These are phyloP conservation scores for Azorinus chamasolen DNA, from an alignment of 2,888 invertebrate genomes.

Conservation along the genomic window DNA sequence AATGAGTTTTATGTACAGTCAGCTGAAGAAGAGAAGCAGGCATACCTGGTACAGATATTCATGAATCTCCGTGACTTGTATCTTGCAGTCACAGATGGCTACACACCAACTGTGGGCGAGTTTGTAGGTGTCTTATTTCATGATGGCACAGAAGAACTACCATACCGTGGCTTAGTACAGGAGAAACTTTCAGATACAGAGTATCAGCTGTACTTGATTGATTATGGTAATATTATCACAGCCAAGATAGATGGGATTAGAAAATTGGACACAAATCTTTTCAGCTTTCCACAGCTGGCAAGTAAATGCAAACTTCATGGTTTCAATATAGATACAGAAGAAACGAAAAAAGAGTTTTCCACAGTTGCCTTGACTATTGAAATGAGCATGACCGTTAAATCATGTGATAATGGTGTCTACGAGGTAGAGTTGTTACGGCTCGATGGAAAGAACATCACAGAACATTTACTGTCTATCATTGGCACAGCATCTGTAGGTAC, in stretches of 20 bases:
- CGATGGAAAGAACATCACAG: constrained; percentile 52
- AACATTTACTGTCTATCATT: background rate
- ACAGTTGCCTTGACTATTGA: constrained; percentile 19
- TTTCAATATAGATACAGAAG: constrained; percentile 19
- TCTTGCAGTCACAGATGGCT: constrained; percentile 7
- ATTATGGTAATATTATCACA: constrained; percentile 81
- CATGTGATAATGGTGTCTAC: constrained; percentile 44
- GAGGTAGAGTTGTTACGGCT: constrained; percentile 48
- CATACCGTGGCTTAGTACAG: constrained; percentile 78
- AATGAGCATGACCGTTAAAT: constrained; percentile 34
- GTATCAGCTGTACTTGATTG: constrained; percentile 79
- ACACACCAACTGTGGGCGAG: constrained; percentile 60
- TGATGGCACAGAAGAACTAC: constrained; percentile 65
- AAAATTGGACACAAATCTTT: constrained; percentile 49
- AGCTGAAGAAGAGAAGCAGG: constrained; percentile 41
- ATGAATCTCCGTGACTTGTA: constrained; percentile 29
- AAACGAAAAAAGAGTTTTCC: constrained; percentile 28
- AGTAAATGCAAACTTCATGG: constrained; percentile 62
- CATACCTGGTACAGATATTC: constrained; percentile 34
- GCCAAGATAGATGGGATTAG: constrained; percentile 56
- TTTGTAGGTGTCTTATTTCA: constrained; percentile 60
- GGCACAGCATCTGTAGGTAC: constrained; percentile 17
- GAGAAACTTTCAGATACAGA: constrained; percentile 51
- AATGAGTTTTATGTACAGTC: constrained; percentile 40
- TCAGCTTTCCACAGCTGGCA: constrained; percentile 64